A percentile compares a stretch with the other conserved stretches of the same genome.
Conservation (phyloP, 2,113 vertebrate genomes). For the Motacilla alba region DNA sequence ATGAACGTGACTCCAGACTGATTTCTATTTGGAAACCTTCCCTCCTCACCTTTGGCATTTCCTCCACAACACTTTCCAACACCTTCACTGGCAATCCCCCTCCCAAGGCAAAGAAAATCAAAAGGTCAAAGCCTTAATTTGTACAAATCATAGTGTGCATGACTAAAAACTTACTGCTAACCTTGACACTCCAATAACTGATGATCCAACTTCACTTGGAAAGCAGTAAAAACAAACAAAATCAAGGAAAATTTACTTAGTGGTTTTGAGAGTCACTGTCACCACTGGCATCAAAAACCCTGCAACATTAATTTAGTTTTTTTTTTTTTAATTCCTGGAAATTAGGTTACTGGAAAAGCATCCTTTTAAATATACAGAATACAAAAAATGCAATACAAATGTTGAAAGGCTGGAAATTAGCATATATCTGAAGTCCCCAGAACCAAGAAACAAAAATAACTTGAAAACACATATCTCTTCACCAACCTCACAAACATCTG, state of each 20-base stretch:
- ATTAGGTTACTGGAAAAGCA: neutral
- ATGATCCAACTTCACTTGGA: neutral
- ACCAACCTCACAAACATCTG: neutral
- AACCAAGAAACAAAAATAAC: neutral
- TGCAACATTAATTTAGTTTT: neutral
- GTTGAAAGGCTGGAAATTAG: neutral
- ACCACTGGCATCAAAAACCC: neutral
- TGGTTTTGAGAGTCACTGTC: neutral
- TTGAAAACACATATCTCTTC: neutral
- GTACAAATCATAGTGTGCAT: neutral
- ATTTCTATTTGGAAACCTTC: neutral
- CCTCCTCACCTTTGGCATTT: neutral
- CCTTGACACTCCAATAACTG: neutral
- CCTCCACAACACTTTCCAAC: neutral
- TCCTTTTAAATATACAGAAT: neutral
- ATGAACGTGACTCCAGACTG: neutral
- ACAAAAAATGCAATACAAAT: neutral
- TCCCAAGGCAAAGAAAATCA: neutral
- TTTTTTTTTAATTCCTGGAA: neutral
- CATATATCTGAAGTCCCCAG: neutral
- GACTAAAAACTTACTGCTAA: neutral
- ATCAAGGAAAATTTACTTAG: neutral
- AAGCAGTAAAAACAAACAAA: neutral
- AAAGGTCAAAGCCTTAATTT: slow-evolving; percentile 24
- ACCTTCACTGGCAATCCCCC: neutral